Conservation (phyloP, 2,888 invertebrate species). For the Toxonevra muliebris region DNA sequence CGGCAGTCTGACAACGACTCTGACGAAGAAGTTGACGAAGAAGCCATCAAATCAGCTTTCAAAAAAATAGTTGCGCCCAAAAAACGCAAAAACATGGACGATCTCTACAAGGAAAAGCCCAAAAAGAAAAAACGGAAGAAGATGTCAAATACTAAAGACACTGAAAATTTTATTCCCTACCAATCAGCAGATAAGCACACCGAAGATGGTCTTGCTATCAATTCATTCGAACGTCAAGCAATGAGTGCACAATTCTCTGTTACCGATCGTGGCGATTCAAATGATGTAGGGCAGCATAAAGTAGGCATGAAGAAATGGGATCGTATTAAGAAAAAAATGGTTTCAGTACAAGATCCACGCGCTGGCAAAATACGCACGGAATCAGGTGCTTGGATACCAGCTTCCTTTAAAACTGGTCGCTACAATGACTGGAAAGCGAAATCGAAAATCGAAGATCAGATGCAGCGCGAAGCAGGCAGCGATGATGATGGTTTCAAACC, state of each 20-base stretch:
- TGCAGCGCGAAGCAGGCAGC: constrained; percentile 56
- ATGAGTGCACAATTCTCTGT: constrained; percentile 83
- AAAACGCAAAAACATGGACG: constrained; percentile 67
- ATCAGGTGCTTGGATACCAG: constrained; percentile 93
- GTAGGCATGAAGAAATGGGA: constrained; percentile 86
- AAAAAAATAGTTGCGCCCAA: constrained; percentile 68
- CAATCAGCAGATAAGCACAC: constrained; percentile 84
- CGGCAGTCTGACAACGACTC: too few species aligned
- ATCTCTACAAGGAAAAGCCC: constrained; percentile 69
- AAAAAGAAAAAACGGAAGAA: constrained; percentile 67
- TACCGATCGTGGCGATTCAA: constrained; percentile 80
- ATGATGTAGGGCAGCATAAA: constrained; percentile 69
- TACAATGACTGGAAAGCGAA: constrained; percentile 88
- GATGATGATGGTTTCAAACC: constrained; percentile 56
- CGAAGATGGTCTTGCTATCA: constrained; percentile 74
- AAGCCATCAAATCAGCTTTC: constrained; percentile 70
- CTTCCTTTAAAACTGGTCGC: constrained; percentile 90
- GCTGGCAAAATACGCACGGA: constrained; percentile 91
- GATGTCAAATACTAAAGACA: constrained; percentile 68
- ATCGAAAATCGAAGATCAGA: constrained; percentile 66
- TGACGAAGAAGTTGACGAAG: constrained; percentile 65
- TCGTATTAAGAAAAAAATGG: constrained; percentile 94
- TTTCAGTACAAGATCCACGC: constrained; percentile 70
- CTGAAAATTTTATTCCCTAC: constrained; percentile 89
- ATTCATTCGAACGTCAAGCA: constrained; percentile 85